These are phyloP conservation scores for Penaeus indicus DNA, from an alignment of 1,140 invertebrate species.

Conservation along the genomic window DNA sequence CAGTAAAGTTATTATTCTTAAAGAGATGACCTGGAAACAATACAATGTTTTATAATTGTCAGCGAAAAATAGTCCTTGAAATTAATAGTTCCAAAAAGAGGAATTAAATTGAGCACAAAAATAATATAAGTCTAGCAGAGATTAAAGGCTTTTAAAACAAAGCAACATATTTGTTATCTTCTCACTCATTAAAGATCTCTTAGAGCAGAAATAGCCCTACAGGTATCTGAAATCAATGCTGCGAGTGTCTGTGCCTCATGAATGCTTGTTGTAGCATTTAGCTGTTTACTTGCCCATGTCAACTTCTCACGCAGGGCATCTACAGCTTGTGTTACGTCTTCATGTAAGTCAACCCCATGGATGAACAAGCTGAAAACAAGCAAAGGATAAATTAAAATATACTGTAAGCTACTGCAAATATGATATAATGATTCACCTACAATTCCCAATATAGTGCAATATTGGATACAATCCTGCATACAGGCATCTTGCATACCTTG, in stretches of 20 bases:
- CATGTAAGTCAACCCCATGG: constrained; percentile 42
- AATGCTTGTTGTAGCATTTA: constrained; percentile 25
- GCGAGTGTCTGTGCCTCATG: constrained; percentile 52
- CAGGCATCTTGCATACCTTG: too few relatives aligned
- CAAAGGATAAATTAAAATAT: background rate
- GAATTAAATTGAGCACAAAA: background rate
- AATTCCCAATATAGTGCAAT: background rate
- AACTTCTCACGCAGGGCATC: constrained; percentile 45
- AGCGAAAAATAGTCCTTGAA: too few relatives aligned
- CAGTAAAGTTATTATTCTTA: too few relatives aligned
- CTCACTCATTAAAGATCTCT: constrained; percentile 35
- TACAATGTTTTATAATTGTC: too few relatives aligned
- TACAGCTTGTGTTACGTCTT: constrained; percentile 16
- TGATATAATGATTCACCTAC: background rate
- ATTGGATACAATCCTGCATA: too few relatives aligned
- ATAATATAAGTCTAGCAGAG: background rate
- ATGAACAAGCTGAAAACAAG: constrained; percentile 23
- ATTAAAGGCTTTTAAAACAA: too few relatives aligned
- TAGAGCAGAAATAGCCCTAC: constrained; percentile 51
- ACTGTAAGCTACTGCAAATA: background rate
- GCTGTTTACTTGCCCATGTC: constrained; percentile 45
- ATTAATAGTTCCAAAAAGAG: too few relatives aligned
- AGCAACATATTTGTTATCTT: too few relatives aligned
- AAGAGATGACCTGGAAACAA: too few relatives aligned
- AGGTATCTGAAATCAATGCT: constrained; percentile 42